phyloP scores from a whole-genome alignment of 23 tunicate genomes.

The Trididemnum nubilum region DNA sequence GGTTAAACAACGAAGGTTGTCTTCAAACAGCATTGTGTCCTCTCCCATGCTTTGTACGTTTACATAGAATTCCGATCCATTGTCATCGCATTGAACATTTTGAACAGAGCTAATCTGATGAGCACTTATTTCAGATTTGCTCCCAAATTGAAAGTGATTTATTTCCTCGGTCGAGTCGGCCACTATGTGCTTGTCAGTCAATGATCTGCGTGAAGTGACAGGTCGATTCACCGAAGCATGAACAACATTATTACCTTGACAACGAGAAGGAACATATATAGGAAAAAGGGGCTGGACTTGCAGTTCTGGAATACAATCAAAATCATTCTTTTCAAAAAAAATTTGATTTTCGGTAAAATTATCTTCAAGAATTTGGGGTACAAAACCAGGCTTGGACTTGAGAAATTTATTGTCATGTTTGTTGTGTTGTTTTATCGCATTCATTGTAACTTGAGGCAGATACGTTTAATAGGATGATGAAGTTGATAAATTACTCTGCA shows the following conservation, averaged over 20 bases:
- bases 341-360: too few species aligned
- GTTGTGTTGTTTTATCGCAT: too few species aligned
- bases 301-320: background rate
- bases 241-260: background rate
- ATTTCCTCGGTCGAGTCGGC: background rate
- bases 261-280: background rate
- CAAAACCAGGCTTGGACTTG: too few species aligned
- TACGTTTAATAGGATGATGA: too few species aligned
- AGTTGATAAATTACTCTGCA: too few species aligned
- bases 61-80: background rate
- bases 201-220: background rate
- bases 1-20: background rate
- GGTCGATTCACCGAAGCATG: constrained; percentile 2
- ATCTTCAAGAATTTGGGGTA: too few species aligned
- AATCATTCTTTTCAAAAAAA: background rate
- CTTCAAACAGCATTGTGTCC: background rate
- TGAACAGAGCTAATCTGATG: background rate
- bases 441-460: too few species aligned
- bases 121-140: background rate
- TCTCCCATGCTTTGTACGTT: background rate
- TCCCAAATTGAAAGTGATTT: too few species aligned
- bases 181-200: background rate
- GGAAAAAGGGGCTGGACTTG: background rate
- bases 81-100: background rate
- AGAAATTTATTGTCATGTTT: too few species aligned